phyloP scores from a whole-genome alignment of 2,797 vertebrate species.

The Enteromius treurensis region DNA sequence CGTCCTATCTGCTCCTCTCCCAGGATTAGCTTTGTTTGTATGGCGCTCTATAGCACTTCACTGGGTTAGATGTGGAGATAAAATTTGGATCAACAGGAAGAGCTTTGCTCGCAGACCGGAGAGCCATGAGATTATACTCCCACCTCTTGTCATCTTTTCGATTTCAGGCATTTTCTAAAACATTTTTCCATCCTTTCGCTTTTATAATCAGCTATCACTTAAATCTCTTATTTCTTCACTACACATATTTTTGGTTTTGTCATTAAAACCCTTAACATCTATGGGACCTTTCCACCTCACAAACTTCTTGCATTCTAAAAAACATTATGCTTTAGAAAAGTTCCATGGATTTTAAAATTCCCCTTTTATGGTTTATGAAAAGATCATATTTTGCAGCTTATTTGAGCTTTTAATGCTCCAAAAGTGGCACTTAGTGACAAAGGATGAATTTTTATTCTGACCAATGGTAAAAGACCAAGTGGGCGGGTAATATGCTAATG shows the following conservation, averaged over 20 bases:
- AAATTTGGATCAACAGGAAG: constrained; percentile 58
- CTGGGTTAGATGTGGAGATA: constrained; percentile 27
- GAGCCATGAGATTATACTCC: constrained; percentile 45
- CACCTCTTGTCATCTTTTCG: constrained; percentile 19
- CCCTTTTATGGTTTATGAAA: no score
- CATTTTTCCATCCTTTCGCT: background rate
- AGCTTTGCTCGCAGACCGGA: constrained; percentile 35
- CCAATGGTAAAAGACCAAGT: no score
- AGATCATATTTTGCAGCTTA: no score
- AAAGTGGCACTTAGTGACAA: no score
- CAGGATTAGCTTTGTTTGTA: constrained; percentile 41
- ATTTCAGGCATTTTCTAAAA: background rate
- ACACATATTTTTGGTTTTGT: background rate
- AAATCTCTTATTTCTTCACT: background rate
- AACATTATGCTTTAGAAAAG: no score
- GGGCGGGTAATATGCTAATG: no score
- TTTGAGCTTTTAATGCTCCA: no score
- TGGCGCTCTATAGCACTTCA: constrained; percentile 37
- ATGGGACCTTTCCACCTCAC: background rate
- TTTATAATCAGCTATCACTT: background rate
- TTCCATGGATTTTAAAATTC: no score
- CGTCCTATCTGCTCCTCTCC: constrained; percentile 16
- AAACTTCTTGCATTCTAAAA: background rate
- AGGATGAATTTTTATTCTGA: no score
- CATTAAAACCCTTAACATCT: background rate